A percentile compares a stretch with the other conserved stretches of the same genome.
Evolutionary conservation across 2,888 invertebrate species (phyloP).

Genomic region (Drosophila buzzatii): DNA sequence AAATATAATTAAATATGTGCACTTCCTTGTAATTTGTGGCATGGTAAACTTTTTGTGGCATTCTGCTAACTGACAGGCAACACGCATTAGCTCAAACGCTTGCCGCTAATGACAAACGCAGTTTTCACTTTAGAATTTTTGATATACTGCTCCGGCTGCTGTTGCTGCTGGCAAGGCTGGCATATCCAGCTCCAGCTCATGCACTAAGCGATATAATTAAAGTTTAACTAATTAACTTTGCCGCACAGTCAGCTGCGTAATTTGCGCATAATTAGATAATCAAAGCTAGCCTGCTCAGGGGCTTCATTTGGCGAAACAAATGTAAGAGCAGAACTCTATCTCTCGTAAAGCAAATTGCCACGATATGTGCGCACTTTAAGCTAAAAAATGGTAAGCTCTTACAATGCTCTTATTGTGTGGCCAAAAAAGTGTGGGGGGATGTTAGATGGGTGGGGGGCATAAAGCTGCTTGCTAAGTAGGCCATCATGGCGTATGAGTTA

Average conservation of each 20-base stretch:
- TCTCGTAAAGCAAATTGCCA: slow-evolving; percentile 13
- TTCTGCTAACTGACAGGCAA: slow-evolving; percentile 30
- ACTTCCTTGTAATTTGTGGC: slow-evolving; percentile 18
- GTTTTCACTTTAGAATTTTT: slow-evolving; percentile 22
- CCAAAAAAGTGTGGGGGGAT: slow-evolving; percentile 8
- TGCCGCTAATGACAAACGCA: slow-evolving; percentile 37
- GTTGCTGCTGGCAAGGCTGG: slow-evolving; percentile 12
- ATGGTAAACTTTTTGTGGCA: slow-evolving; percentile 32
- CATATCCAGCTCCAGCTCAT: slow-evolving; percentile 17
- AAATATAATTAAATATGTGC: slow-evolving; percentile 8
- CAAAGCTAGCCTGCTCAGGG: slow-evolving; percentile 17
- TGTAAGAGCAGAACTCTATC: not conserved
- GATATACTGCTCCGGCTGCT: slow-evolving; percentile 16
- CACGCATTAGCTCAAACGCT: slow-evolving; percentile 16
- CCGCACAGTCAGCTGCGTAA: slow-evolving; percentile 61
- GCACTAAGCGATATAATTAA: slow-evolving; percentile 44
- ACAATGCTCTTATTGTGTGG: slow-evolving; percentile 22
- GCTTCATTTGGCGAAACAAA: slow-evolving; percentile 25
- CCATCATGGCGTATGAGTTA: slow-evolving; percentile 54
- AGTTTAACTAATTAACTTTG: slow-evolving; percentile 54
- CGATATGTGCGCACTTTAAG: slow-evolving; percentile 46
- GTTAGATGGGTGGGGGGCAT: not conserved
- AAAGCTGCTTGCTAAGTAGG: slow-evolving; percentile 45
- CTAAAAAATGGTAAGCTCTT: slow-evolving; percentile 11
- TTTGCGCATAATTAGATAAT: slow-evolving; percentile 61